phyloP scores from a whole-genome alignment of 2,888 invertebrate species.

The Allygus modestus region DNA sequence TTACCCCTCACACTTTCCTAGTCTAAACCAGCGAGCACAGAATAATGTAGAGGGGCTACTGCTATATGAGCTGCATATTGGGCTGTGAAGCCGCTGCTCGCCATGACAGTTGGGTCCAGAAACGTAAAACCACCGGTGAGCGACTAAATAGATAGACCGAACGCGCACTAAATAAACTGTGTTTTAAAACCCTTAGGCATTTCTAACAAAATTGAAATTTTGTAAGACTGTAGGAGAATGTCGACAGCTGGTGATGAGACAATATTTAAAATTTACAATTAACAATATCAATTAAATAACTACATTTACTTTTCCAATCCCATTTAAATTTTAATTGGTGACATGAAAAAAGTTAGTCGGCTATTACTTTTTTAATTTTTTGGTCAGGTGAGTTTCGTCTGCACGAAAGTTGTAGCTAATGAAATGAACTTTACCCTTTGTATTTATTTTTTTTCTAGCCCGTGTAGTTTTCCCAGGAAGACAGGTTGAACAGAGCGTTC shows the following conservation, averaged over 20 bases:
- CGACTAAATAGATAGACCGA: neutral
- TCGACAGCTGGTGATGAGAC: neutral
- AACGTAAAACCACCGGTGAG: constrained; percentile 3
- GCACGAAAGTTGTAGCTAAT: no score
- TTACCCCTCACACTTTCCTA: no score
- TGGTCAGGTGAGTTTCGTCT: neutral
- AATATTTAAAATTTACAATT: neutral
- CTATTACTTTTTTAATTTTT: neutral
- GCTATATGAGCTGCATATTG: no score
- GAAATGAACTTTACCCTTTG: no score
- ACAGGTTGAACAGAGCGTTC: no score
- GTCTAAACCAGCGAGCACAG: no score
- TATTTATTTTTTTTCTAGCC: no score
- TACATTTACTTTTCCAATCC: neutral
- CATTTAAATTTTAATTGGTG: constrained; percentile 1
- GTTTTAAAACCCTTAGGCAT: neutral
- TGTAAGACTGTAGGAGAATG: neutral
- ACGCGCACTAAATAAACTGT: neutral
- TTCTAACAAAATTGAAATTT: neutral
- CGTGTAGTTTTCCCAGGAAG: no score
- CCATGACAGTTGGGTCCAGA: constrained; percentile 11
- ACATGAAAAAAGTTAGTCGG: neutral
- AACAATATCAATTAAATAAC: neutral
- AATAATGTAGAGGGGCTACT: no score
- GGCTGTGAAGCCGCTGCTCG: neutral